Percentiles rank a stretch among this genome's conserved stretches.
Conservation (phyloP, 2,888 invertebrate genomes). For the Sclerodermus sp. region DNA sequence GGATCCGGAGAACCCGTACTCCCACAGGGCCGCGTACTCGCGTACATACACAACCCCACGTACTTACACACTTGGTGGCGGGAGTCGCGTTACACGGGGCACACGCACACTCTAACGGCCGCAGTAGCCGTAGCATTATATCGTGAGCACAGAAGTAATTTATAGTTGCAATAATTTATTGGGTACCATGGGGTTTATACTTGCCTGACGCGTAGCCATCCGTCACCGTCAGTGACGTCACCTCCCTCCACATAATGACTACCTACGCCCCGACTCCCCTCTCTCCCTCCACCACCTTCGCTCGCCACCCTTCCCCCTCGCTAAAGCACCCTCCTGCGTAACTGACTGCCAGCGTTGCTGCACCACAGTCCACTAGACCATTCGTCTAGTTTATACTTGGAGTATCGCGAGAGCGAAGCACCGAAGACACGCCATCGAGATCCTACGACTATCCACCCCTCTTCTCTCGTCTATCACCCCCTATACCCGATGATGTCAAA, state of each 20-base stretch:
- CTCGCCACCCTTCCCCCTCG: conserved; percentile 14
- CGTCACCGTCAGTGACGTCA: conserved; percentile 59
- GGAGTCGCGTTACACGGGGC: conserved; percentile 4
- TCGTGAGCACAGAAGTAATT: conserved; percentile 58
- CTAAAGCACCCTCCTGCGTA: conserved; percentile 24
- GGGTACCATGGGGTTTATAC: conserved; percentile 59
- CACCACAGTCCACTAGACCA: conserved; percentile 11
- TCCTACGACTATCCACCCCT: too few species aligned
- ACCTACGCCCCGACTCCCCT: conserved; percentile 47
- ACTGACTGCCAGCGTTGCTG: conserved; percentile 13
- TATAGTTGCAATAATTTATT: conserved; percentile 59
- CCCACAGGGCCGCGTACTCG: conserved; percentile 12
- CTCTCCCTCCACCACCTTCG: conserved; percentile 14
- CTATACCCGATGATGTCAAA: too few species aligned
- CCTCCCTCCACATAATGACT: conserved; percentile 57
- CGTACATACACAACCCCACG: conserved; percentile 22
- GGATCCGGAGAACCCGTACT: neutral
- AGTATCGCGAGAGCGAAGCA: conserved; percentile 16
- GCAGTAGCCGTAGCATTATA: conserved; percentile 56
- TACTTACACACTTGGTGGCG: too few species aligned
- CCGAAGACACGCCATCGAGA: too few species aligned
- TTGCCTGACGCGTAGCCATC: conserved; percentile 58
- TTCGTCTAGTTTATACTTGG: conserved; percentile 18
- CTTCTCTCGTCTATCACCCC: too few species aligned
- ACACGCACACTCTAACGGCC: neutral